Conservation (phyloP, 2,888 invertebrate species). For the Pelosia muscerda region DNA sequence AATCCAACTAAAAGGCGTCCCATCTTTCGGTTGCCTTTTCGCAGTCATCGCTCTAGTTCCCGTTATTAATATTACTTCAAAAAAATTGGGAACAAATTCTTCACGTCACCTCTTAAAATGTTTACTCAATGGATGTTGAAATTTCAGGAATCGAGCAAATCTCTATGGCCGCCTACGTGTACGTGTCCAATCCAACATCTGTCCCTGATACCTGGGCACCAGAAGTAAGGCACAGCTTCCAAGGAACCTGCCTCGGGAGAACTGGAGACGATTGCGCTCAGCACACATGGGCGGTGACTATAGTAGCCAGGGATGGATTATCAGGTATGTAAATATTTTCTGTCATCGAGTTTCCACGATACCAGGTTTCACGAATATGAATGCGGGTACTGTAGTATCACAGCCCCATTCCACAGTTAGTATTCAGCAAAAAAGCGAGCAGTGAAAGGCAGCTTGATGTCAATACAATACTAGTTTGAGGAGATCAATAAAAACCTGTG, state of each 20-base stretch:
- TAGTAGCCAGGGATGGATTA: slow-evolving; percentile 89
- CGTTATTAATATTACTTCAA: no score
- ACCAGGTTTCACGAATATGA: no score
- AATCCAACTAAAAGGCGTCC: no score
- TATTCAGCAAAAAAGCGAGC: no score
- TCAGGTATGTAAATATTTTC: slow-evolving; percentile 79
- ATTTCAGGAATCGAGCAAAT: slow-evolving; percentile 72
- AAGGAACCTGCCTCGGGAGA: slow-evolving; percentile 88
- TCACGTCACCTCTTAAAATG: not conserved
- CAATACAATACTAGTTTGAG: no score
- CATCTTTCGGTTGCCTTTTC: no score
- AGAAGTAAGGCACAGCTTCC: slow-evolving; percentile 88
- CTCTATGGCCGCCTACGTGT: slow-evolving; percentile 75
- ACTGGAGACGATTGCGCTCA: slow-evolving; percentile 87
- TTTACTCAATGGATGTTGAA: not conserved
- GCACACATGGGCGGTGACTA: slow-evolving; percentile 90
- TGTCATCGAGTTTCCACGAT: no score
- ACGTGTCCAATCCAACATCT: slow-evolving; percentile 65
- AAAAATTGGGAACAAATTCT: not conserved
- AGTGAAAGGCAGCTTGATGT: no score
- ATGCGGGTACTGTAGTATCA: no score
- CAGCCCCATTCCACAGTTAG: no score
- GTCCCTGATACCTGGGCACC: slow-evolving; percentile 85
- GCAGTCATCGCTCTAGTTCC: no score
- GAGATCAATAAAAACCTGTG: no score